Conservation (phyloP, 2,797 vertebrate genomes). For the Masticophis lateralis region DNA sequence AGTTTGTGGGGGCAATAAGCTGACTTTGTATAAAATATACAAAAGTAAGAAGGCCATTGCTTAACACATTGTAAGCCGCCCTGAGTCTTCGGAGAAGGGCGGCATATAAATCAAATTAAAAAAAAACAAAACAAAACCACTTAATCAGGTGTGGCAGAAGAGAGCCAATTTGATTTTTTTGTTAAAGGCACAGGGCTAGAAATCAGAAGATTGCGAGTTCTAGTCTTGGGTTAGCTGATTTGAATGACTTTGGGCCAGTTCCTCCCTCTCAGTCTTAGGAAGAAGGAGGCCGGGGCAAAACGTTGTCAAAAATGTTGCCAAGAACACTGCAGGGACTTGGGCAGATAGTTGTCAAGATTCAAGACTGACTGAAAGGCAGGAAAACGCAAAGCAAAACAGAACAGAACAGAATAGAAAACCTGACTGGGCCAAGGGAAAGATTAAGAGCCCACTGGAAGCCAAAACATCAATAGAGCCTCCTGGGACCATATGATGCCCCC, state of each 20-base stretch:
- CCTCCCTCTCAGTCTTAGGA: neutral
- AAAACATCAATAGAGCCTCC: neutral
- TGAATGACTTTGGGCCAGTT: neutral
- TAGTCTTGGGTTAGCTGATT: neutral
- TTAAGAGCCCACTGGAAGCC: neutral
- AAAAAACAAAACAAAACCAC: no score
- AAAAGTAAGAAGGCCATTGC: no score
- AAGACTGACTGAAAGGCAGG: neutral
- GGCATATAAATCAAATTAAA: no score
- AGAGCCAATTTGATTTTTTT: neutral
- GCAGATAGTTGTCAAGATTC: neutral
- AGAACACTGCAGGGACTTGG: neutral
- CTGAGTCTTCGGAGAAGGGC: no score
- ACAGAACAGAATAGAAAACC: neutral
- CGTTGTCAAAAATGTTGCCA: neutral
- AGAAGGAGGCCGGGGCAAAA: neutral
- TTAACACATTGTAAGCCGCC: no score
- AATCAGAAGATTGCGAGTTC: neutral
- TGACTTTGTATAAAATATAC: no score
- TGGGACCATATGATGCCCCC: neutral
- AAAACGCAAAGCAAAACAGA: neutral
- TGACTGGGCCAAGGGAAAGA: neutral
- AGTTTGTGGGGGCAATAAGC: no score
- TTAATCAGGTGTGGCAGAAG: neutral
- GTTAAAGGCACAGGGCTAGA: neutral